A percentile compares a stretch with the other conserved stretches of the same genome.
Evolutionary conservation across 2,888 invertebrate genomes (phyloP).

Genomic region (Trichogramma dendrolimi): DNA sequence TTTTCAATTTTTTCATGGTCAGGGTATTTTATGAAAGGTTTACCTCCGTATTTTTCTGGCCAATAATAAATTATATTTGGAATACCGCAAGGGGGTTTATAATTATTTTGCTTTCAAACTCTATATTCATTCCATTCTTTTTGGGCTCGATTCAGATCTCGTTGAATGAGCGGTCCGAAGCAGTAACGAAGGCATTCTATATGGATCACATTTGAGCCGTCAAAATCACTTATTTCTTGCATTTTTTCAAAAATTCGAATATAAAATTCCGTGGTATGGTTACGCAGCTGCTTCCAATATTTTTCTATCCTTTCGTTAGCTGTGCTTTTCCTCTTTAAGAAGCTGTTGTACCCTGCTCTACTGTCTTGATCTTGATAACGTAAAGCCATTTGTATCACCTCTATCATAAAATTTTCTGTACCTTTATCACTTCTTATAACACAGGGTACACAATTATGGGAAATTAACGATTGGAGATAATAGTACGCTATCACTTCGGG

Average conservation of each 20-base stretch:
- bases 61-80: too few species aligned
- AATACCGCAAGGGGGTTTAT: too few species aligned
- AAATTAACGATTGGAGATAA: conserved; percentile 18
- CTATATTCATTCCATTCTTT: conserved; percentile 14
- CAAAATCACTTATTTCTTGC: conserved; percentile 2
- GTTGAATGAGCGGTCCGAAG: conserved; percentile 9
- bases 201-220: conserved; percentile 10
- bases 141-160: conserved; percentile 1
- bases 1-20: too few species aligned
- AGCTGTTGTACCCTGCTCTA: conserved; percentile 15
- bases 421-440: conserved; percentile 18
- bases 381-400: conserved; percentile 13
- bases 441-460: conserved; percentile 9
- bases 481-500: neutral
- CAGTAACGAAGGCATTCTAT: conserved; percentile 12
- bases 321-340: conserved; percentile 17
- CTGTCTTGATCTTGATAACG: conserved; percentile 8
- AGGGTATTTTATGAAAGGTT: too few species aligned
- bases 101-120: conserved; percentile 9
- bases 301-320: conserved; percentile 19
- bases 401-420: conserved; percentile 13
- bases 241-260: conserved; percentile 19
- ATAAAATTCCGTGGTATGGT: conserved; percentile 11
- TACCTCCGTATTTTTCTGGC: too few species aligned
- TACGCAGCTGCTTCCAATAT: conserved; percentile 20